Conservation (phyloP, 1,140 invertebrate species). For the Aleiodes sp. region DNA sequence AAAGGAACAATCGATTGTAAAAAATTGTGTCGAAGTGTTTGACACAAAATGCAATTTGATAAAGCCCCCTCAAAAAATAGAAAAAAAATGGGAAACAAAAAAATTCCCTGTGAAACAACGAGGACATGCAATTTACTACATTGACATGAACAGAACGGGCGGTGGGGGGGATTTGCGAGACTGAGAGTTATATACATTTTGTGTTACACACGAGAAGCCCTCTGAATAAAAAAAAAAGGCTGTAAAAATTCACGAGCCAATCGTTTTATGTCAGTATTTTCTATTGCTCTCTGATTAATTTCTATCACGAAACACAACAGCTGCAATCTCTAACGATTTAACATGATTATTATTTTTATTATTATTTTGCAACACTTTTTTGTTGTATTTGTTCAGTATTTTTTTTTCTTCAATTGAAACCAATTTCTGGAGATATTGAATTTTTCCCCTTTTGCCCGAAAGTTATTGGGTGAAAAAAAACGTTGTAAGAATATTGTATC, state of each 20-base stretch:
- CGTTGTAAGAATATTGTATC: constrained; percentile 33
- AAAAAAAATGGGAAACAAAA: no score
- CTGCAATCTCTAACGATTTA: neutral
- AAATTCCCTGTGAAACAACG: no score
- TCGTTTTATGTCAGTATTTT: constrained; percentile 10
- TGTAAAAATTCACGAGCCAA: constrained; percentile 1
- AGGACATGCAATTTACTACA: no score
- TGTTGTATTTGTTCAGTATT: neutral
- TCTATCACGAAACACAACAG: neutral
- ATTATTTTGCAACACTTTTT: neutral
- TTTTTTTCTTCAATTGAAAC: neutral
- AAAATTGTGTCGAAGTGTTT: no score
- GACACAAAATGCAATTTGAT: no score
- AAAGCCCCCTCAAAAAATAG: no score
- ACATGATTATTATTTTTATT: neutral
- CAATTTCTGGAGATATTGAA: constrained; percentile 6
- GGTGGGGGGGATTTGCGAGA: neutral
- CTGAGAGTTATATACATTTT: neutral
- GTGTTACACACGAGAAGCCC: neutral
- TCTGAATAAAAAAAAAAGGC: no score
- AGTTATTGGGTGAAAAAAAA: neutral
- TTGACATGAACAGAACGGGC: no score
- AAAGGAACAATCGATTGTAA: no score
- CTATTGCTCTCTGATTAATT: neutral
- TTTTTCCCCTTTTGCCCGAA: constrained; percentile 1